Evolutionary conservation across 2,113 vertebrate species (phyloP).

Genomic region (Neodontobutis hainanensis): DNA sequence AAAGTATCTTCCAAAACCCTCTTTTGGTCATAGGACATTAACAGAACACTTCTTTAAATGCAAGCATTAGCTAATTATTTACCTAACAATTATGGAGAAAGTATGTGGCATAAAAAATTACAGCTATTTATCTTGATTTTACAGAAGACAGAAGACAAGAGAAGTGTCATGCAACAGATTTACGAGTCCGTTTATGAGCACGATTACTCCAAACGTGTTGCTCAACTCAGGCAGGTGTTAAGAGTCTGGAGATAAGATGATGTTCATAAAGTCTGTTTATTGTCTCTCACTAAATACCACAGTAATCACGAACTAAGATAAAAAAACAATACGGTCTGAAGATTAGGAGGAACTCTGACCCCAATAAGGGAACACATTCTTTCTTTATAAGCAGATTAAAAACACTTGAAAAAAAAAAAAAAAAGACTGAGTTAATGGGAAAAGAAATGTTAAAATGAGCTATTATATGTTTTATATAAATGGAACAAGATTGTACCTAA

Average conservation of each 20-base stretch:
- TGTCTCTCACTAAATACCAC: constrained; percentile 43
- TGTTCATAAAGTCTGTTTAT: constrained; percentile 69
- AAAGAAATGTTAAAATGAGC: neutral
- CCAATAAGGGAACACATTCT: neutral
- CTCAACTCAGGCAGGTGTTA: constrained; percentile 18
- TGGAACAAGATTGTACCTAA: too few species aligned
- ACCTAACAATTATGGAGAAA: too few species aligned
- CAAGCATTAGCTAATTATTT: too few species aligned
- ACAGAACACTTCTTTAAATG: too few species aligned
- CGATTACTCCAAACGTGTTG: constrained; percentile 15
- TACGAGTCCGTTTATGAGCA: neutral
- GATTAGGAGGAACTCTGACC: constrained; percentile 23
- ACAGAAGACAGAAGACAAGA: too few species aligned
- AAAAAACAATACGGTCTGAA: constrained; percentile 18
- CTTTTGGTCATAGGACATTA: too few species aligned
- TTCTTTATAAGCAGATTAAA: neutral
- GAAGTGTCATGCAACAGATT: neutral
- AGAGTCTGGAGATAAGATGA: constrained; percentile 11
- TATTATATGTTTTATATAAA: too few species aligned
- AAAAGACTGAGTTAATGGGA: neutral
- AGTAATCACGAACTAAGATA: constrained; percentile 30
- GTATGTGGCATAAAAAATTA: too few species aligned
- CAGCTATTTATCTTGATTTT: too few species aligned
- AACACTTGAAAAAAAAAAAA: too few species aligned
- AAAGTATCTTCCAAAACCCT: too few species aligned